Base-by-base conservation (phyloP, 2,888 invertebrate species). In the Aphrophora alni region DNA sequence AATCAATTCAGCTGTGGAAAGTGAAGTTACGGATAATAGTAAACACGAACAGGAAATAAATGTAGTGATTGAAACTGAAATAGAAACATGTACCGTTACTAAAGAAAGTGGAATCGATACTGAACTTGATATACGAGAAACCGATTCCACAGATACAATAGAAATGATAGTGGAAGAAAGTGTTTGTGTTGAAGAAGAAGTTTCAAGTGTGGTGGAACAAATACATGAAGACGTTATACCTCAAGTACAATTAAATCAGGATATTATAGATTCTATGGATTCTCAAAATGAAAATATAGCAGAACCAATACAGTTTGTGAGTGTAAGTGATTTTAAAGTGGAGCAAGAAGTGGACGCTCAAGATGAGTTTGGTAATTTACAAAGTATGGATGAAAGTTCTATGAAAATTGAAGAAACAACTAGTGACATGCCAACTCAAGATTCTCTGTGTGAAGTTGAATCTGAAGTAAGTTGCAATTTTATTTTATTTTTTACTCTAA, bases 201-300 rank as follows among this genome's bases (percentile, higher is more conserved):
- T 59, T 59, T 59, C 59, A 5, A 59, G 59, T 21, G 21, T 21
- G 14, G 59, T 59, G 21, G 59, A 59, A 59, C 59, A 59, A 59
- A 59, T 59, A 21, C n/a, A 59, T 7, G 59, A 59, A 59, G 21
- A 59, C 21, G 10, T 21, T 59, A 59, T 21, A 59, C 59, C 59
- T 59, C 59, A 59, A 59, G 21, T 59, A 59, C 59, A 59, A 21
- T 59, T 59, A 59, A 59, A 59, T 59, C 59, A 59, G 21, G 59
- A 59, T n/a, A 59, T 8, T 2, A 14, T 59, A 59, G 59, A 59
- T 59, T 74, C 78, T 8, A 33, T 74, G 17, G 78, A 68, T 68
- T 79, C 78, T n/a, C 59, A 59, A 59, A 59, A 21, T 59, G 59
- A 59, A 21, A 59, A 59, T 59, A 14, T 21, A 59, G 21, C 21